Base-by-base conservation (phyloP, 2,888 invertebrate species). In the Cephus pygmeus region DNA sequence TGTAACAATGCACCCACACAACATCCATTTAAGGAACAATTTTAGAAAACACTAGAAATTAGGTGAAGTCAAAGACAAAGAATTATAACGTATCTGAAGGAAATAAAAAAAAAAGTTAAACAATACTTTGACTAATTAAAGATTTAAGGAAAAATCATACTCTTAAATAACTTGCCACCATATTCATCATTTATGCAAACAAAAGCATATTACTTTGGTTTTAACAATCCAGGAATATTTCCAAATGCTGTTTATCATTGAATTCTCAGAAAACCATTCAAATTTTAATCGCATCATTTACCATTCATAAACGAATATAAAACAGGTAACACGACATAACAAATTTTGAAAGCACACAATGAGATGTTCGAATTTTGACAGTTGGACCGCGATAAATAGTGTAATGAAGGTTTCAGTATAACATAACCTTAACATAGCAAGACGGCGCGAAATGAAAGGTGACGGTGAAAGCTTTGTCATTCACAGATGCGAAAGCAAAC, bases 351-450 rank as follows among this genome's bases (percentile, higher is more conserved):
- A 56, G 9, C 56, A 56, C 56, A 56, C 56, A 23, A 23, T 23
- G 23, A 56, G 56, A 56, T 56, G 56, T 56, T 56, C 56, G 56
- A 56, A 56, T 56, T 56, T 56, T 56, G 56, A 56, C 56, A 56
- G 56, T 56, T 56, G 9, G 56, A 9, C 31, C 71, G 71, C 71
- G 12, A 71, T 33, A 31, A 71, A 31, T 71, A 71, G 31, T 56
- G 0, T 56, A 56, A 56, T 56, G 56, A 56, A 71, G 31, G 71
- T 71, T 71, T 71, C 31, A 71, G 31, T 23, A 71, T 31, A 31
- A 71, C 31, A 71, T 71, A 71, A 71, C 71, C 71, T 71, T 34
- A 71, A 34, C 71, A 71, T 71, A 31, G 12, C 15, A 15, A 71
- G 15, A 71, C 31, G 33, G 15, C 33, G 33, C 71, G 31, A 31